These are phyloP conservation scores for Cryptoprocta ferox DNA, from an alignment of 2,797 vertebrate species.

Conservation along the genomic window DNA sequence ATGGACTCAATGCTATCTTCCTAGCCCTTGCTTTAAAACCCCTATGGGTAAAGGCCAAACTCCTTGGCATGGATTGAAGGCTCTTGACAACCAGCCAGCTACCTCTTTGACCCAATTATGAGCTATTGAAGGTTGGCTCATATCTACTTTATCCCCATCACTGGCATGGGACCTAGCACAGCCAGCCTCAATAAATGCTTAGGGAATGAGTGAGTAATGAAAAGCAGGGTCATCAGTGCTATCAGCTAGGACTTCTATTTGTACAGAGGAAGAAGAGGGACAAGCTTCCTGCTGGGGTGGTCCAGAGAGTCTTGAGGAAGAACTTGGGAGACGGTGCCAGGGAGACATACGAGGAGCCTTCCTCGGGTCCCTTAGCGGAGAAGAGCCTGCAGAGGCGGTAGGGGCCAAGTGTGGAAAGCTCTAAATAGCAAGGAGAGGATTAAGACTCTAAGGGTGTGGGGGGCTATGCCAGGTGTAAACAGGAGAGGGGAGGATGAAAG, in stretches of 20 bases:
- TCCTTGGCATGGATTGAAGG: not conserved
- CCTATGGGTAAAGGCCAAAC: not conserved
- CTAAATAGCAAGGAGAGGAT: not conserved
- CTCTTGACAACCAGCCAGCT: not conserved
- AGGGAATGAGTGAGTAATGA: conserved; percentile 36
- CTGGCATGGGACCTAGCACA: not conserved
- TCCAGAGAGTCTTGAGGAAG: conserved; percentile 4
- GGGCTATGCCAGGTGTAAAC: not conserved
- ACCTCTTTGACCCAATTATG: not conserved
- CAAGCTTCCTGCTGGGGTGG: conserved; percentile 1
- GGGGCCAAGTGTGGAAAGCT: not conserved
- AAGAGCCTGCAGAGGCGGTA: not conserved
- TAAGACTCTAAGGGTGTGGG: not conserved
- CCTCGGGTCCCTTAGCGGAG: not conserved
- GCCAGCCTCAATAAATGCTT: conserved; percentile 32
- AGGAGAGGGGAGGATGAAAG: not conserved
- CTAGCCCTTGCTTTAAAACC: conserved; percentile 17
- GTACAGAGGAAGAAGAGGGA: conserved; percentile 49
- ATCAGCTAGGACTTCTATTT: conserved; percentile 2
- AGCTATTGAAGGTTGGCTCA: not conserved
- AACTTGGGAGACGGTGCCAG: not conserved
- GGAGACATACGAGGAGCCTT: not conserved
- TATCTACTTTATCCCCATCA: conserved; percentile 6
- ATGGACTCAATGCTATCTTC: not conserved
- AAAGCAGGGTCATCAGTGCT: conserved; percentile 16